Base-by-base conservation (phyloP, 2,113 vertebrate species). In the Rhegmatorhina hoffmannsi region DNA sequence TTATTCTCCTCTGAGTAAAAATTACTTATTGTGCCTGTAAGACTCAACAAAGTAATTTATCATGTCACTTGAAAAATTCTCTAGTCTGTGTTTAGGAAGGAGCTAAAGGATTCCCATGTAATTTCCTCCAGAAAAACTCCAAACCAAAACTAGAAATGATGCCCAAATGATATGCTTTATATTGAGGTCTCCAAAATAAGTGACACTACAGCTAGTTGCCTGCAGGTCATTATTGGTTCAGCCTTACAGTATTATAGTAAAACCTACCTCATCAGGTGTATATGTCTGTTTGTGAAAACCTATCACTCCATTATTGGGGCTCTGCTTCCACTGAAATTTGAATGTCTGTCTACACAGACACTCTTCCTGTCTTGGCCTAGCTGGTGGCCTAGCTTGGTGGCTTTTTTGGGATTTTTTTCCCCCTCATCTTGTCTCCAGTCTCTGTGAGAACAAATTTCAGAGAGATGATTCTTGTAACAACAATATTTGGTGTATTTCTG, bases 1-100 rank as follows among this genome's bases (percentile, higher is more conserved):
- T 92, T 94, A 59, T 91, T 93, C 63, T 95, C 46, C 67, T 92
- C 60, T 66, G 94, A 69, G 38, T 80, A 47, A 31, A 78, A 87
- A 78, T 75, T 87, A 18, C 38, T 72, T 87, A 70, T 52, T 80
- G 66, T 75, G 89, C 10, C 50, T 68, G 20, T 62, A 76, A 89
- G 75, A 94, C 33, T 93, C 55, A 68, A 55, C 33, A n/a, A 68
- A 68, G 33, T 62, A 16, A 91, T 94, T 96, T 85, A 53, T 92
- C 82, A 53, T 62, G 29, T 87, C 75, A 80, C 62, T 84, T 94
- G 62, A 81, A 91, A 92, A 92, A 60, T 77, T 84, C 11, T 79
- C 25, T 79, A 69, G 44, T 81, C 44, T 92, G 20, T 90, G 26
- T 83, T 87, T 84, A 85, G 89, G 46, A 87, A 87, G 36, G 34